Evolutionary conservation across 2,888 invertebrate genomes (phyloP), one percentile per base, ranked within the genome.

Genomic region (Melanotus villosus): DNA sequence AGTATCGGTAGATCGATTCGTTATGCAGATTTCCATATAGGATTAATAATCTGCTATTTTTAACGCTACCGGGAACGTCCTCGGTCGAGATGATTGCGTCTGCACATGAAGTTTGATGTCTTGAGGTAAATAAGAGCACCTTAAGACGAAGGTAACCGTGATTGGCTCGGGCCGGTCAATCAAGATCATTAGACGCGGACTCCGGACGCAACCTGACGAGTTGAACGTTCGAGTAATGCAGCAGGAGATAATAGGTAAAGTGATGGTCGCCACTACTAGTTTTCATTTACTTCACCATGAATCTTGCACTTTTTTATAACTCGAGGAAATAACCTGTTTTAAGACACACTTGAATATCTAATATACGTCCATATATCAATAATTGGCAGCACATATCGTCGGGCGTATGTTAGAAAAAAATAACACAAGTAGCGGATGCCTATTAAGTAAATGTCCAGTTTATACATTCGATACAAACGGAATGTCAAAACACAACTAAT

Each of bases 111-210:
- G 65, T 59, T 69, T 65, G 62, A 69, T 65, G 57, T 65, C 60
- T 65, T 50, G 65, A 65, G 58, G 65, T 69, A 65, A 65, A 69
- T 65, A 69, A 69, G 69, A 65, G 59, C 65, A 69, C 41, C 52
- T 50, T n/a, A 60, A 69, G 69, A 65, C 18, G 68, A 58, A 58
- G 45, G 58, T 68, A 69, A 56, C 59, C 58, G 50, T 60, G 65
- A 69, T 69, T 69, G 69, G 65, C 59, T 69, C 56, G 62, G 69
- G 59, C 69, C 65, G 69, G 69, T 69, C 65, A 69, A 69, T 69
- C 69, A 69, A 69, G 69, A 69, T 69, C 69, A 69, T 69, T 69
- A 69, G 69, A 68, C 47, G 64, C 43, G 64, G 57, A 68, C 58
- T 68, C 60, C 58, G 63, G 64, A 65, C 69, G 45, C 60, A 69